These are phyloP conservation scores for Chloroclysta siterata DNA, from an alignment of 2,888 invertebrate genomes.

Conservation along the genomic window DNA sequence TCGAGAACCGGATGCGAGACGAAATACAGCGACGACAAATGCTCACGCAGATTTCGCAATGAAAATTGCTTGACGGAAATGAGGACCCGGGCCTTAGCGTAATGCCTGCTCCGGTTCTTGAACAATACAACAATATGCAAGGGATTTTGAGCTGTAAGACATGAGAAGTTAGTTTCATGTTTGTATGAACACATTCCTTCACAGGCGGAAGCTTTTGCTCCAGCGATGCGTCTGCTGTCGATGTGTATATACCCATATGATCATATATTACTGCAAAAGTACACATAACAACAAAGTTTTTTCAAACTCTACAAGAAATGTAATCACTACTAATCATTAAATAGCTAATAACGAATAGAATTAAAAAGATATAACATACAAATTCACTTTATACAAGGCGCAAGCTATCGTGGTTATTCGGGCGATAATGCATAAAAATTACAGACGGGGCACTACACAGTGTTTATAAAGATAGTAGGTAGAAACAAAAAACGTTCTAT, in stretches of 20 bases:
- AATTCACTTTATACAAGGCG: too few relatives aligned
- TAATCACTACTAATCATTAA: too few relatives aligned
- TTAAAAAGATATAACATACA: too few relatives aligned
- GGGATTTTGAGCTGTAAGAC: constrained; percentile 18
- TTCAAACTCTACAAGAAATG: too few relatives aligned
- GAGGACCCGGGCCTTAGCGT: constrained; percentile 33
- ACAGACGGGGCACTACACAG: too few relatives aligned
- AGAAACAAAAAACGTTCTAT: too few relatives aligned
- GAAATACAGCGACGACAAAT: constrained; percentile 54
- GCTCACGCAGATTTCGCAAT: constrained; percentile 50
- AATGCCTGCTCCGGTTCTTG: constrained; percentile 20
- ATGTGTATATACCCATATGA: not conserved
- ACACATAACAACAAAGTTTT: too few relatives aligned
- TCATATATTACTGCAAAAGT: not conserved
- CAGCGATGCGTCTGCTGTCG: constrained; percentile 8
- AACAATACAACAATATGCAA: constrained; percentile 9
- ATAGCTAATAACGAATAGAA: too few relatives aligned
- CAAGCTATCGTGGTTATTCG: too few relatives aligned
- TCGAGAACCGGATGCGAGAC: constrained; percentile 48
- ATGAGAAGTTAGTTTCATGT: constrained; percentile 4
- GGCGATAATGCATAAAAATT: too few relatives aligned
- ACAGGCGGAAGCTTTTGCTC: constrained; percentile 15
- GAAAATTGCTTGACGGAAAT: constrained; percentile 53
- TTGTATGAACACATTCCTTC: not conserved
- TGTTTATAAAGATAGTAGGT: too few relatives aligned